Evolutionary conservation across 1,140 invertebrate species (phyloP).

Genomic region (Sinella curviseta): DNA sequence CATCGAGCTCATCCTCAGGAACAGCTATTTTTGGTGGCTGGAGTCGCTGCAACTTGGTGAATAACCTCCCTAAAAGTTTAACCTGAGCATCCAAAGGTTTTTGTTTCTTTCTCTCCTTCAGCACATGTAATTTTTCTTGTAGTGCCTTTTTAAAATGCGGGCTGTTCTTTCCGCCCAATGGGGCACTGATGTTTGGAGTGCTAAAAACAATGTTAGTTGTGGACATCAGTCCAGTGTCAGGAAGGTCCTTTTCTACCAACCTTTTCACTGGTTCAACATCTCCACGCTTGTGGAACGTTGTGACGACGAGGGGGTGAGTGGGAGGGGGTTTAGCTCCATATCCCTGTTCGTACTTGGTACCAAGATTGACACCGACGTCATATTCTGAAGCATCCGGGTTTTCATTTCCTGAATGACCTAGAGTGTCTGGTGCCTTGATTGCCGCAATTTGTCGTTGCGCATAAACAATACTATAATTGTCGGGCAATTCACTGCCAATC

Average conservation of each 20-base stretch:
- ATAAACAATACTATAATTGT: not conserved
- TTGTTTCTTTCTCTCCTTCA: not conserved
- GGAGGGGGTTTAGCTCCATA: not conserved
- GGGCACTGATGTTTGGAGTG: constrained; percentile 18
- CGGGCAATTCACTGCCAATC: not conserved
- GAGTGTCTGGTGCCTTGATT: not conserved
- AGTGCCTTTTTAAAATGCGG: not conserved
- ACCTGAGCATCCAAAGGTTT: constrained; percentile 22
- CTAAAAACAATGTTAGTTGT: constrained; percentile 2
- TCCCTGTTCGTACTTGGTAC: constrained; percentile 13
- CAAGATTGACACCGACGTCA: not conserved
- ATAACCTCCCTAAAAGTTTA: constrained; percentile 22
- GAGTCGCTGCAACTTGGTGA: constrained; percentile 12
- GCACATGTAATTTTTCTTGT: not conserved
- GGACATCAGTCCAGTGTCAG: not conserved
- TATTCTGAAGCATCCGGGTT: not conserved
- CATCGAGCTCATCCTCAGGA: not conserved
- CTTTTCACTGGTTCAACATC: not conserved
- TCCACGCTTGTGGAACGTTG: constrained; percentile 1
- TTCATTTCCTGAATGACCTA: not conserved
- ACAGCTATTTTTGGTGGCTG: constrained; percentile 13
- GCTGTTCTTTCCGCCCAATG: not conserved
- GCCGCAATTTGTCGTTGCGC: not conserved
- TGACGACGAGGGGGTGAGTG: not conserved
- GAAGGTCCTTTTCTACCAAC: not conserved